Conservation (phyloP, 1,140 invertebrate genomes). For the Thereuonema tuberculata region DNA sequence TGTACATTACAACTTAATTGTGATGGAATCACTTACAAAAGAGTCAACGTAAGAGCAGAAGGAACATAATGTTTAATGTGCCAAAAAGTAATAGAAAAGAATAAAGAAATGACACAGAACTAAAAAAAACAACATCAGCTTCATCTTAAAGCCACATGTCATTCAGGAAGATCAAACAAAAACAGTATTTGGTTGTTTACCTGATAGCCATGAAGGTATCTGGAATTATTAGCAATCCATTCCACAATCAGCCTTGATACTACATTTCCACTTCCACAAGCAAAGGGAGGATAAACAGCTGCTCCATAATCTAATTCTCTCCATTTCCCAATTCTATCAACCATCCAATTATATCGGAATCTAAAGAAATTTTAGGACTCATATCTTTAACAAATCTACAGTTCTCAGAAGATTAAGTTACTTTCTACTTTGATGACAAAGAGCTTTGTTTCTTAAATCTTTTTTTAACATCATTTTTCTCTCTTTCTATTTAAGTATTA, state of each 20-base stretch:
- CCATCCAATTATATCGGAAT: slow-evolving; percentile 16
- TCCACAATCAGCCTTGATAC: slow-evolving; percentile 15
- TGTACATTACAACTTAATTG: too few relatives aligned
- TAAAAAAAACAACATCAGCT: neutral
- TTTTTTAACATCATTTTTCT: too few relatives aligned
- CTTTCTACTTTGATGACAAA: too few relatives aligned
- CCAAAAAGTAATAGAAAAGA: too few relatives aligned
- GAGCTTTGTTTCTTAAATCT: too few relatives aligned
- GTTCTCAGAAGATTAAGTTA: too few relatives aligned
- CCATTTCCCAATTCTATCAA: slow-evolving; percentile 23
- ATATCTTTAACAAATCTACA: neutral
- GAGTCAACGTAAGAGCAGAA: too few relatives aligned
- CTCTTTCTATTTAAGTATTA: too few relatives aligned
- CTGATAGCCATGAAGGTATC: neutral
- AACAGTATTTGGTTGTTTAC: too few relatives aligned
- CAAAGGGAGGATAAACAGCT: slow-evolving; percentile 20
- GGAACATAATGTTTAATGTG: too few relatives aligned
- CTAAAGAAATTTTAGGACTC: neutral
- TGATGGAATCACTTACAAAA: too few relatives aligned
- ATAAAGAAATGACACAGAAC: neutral
- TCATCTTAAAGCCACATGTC: neutral
- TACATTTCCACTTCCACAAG: slow-evolving; percentile 22
- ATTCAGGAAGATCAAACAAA: too few relatives aligned
- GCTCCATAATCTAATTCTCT: slow-evolving; percentile 19
- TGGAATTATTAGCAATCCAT: slow-evolving; percentile 14